Percentiles rank a stretch among this genome's conserved stretches.
Conservation (phyloP, 2,113 vertebrate genomes). For the Stigmatopora nigra region DNA sequence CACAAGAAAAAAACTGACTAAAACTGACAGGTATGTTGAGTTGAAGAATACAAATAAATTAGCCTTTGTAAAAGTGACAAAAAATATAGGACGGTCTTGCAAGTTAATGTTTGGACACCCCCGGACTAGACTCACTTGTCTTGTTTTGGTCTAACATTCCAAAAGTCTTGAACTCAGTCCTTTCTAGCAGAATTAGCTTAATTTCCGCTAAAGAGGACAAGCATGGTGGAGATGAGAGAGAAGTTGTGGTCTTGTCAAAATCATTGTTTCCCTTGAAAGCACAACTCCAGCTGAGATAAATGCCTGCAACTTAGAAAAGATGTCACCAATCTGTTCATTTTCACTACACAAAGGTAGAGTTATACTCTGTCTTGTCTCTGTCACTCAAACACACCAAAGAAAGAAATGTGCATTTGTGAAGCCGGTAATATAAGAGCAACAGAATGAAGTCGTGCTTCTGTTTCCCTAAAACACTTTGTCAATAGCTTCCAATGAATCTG, state of each 20-base stretch:
- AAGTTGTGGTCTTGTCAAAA: not conserved
- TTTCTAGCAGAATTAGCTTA: no score
- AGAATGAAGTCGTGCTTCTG: slow-evolving; percentile 59
- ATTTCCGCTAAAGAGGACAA: not conserved
- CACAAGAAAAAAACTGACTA: no score
- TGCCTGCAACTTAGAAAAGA: not conserved
- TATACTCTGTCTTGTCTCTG: not conserved
- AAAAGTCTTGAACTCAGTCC: no score
- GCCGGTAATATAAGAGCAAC: slow-evolving; percentile 50
- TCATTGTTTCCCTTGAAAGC: not conserved
- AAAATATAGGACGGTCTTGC: no score
- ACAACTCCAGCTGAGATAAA: not conserved
- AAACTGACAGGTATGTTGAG: no score
- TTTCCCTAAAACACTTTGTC: slow-evolving; percentile 58
- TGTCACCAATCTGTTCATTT: not conserved
- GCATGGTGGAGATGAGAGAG: not conserved
- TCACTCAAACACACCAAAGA: slow-evolving; percentile 9
- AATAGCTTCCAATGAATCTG: slow-evolving; percentile 58
- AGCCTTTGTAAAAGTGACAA: no score
- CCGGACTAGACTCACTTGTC: no score
- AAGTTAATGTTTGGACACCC: no score
- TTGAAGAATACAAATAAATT: no score
- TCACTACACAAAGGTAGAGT: not conserved
- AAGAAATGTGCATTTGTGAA: slow-evolving; percentile 44
- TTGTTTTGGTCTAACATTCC: no score